A percentile compares a stretch with the other conserved stretches of the same genome.
These are phyloP conservation scores for Abrostola tripartita DNA, from an alignment of 2,888 invertebrate genomes.

Conservation along the genomic window DNA sequence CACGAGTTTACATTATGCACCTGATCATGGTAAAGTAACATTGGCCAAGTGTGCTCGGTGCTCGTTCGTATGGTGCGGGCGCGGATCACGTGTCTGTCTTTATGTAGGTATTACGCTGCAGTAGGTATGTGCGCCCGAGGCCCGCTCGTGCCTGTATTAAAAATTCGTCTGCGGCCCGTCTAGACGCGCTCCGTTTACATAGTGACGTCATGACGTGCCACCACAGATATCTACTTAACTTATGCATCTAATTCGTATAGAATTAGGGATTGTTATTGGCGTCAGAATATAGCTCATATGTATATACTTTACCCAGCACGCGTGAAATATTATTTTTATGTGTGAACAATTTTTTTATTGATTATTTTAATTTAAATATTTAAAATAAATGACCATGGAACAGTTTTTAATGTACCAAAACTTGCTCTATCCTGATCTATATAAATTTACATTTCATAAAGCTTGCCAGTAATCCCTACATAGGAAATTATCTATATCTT, in stretches of 20 bases:
- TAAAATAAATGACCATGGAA: too few species aligned
- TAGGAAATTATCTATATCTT: too few species aligned
- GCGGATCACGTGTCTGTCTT: conserved; percentile 23
- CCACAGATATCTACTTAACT: conserved; percentile 68
- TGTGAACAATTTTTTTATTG: too few species aligned
- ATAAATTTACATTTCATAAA: too few species aligned
- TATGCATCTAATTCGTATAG: conserved; percentile 49
- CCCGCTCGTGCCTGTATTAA: conserved; percentile 67
- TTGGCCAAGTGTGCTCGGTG: neutral
- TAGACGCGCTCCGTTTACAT: conserved; percentile 78
- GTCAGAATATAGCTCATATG: conserved; percentile 38
- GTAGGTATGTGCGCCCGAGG: conserved; percentile 48
- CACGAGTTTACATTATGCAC: neutral
- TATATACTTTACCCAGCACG: conserved; percentile 1
- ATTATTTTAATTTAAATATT: too few species aligned
- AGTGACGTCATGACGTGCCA: conserved; percentile 67
- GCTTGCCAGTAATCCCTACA: too few species aligned
- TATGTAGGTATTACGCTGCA: conserved; percentile 36
- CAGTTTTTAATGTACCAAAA: too few species aligned
- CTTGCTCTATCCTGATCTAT: too few species aligned
- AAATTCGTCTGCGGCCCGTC: conserved; percentile 84
- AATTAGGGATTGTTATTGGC: conserved; percentile 45
- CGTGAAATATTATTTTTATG: too few species aligned
- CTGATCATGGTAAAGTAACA: neutral
- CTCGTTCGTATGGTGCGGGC: conserved; percentile 1